phyloP scores from a whole-genome alignment of 2,113 vertebrate species.

The Rhipidura dahli region DNA sequence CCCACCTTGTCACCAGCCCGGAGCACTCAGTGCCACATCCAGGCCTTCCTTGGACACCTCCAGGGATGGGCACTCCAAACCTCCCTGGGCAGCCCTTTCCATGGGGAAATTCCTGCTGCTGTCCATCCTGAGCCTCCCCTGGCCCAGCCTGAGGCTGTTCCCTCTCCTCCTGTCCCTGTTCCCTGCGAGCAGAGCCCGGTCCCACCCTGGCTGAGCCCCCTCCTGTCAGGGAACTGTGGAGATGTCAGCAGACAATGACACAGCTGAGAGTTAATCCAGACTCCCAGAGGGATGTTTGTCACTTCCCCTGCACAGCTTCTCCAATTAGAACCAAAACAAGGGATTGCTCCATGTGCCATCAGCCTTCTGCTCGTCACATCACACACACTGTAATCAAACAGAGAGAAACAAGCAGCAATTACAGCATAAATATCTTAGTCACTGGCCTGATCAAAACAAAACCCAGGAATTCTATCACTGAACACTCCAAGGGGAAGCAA shows the following conservation, averaged over 20 bases:
- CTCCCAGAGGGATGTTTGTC: not conserved
- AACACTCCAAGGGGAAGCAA: not conserved
- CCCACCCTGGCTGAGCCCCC: fast-evolving
- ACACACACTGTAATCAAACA: not conserved
- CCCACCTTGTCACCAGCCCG: not conserved
- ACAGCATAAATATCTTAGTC: not conserved
- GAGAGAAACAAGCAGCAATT: not conserved
- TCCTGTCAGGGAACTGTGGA: not conserved
- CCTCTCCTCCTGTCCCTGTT: not conserved
- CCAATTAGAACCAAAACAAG: not conserved
- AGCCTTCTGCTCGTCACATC: not conserved
- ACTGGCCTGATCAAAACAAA: not conserved
- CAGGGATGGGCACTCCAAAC: not conserved
- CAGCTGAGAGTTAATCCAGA: not conserved
- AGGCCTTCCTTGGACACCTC: not conserved
- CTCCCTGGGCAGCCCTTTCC: not conserved
- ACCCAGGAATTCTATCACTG: not conserved
- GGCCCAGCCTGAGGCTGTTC: not conserved
- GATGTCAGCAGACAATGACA: not conserved
- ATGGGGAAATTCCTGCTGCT: not conserved
- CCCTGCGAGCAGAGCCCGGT: not conserved
- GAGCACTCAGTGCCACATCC: not conserved
- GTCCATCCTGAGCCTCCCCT: fast-evolving
- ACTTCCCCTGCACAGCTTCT: not conserved
- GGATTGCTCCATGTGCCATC: conserved; percentile 15